Evolutionary conservation across 2,797 vertebrate species (phyloP).

Genomic region (Rhinatrema bivittatum): DNA sequence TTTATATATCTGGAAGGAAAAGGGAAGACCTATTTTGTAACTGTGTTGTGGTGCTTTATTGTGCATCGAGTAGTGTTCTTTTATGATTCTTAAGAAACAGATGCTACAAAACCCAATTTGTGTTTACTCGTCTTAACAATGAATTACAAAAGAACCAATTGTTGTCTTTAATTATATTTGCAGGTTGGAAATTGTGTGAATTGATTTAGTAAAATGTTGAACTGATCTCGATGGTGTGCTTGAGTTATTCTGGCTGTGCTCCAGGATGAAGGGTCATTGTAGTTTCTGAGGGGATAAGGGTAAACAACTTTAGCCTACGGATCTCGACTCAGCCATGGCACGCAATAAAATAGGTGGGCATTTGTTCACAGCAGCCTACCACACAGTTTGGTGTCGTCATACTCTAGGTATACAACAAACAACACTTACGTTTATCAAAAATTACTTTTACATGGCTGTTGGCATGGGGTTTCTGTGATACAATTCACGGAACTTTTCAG

Average conservation of each 20-base stretch:
- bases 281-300: too few species aligned
- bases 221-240: conserved; percentile 49
- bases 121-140: conserved; percentile 70
- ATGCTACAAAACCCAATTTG: conserved; percentile 55
- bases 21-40: conserved; percentile 57
- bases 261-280: too few species aligned
- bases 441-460: too few species aligned
- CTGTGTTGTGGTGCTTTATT: conserved; percentile 65
- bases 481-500: too few species aligned
- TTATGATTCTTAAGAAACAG: conserved; percentile 46
- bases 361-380: too few species aligned
- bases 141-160: conserved; percentile 47
- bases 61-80: conserved; percentile 53
- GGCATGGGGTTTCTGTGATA: too few species aligned
- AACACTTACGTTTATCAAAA: too few species aligned
- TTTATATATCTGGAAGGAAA: conserved; percentile 44
- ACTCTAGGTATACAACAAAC: too few species aligned
- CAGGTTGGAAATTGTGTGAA: conserved; percentile 77
- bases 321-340: too few species aligned
- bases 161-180: conserved; percentile 65
- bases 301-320: too few species aligned
- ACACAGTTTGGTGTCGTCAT: too few species aligned
- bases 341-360: too few species aligned
- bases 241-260: conserved; percentile 29
- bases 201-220: conserved; percentile 80